Evolutionary conservation across 1,140 invertebrate genomes (phyloP), one percentile per base, ranked within the genome.

Genomic region (Penaeus japonicus): DNA sequence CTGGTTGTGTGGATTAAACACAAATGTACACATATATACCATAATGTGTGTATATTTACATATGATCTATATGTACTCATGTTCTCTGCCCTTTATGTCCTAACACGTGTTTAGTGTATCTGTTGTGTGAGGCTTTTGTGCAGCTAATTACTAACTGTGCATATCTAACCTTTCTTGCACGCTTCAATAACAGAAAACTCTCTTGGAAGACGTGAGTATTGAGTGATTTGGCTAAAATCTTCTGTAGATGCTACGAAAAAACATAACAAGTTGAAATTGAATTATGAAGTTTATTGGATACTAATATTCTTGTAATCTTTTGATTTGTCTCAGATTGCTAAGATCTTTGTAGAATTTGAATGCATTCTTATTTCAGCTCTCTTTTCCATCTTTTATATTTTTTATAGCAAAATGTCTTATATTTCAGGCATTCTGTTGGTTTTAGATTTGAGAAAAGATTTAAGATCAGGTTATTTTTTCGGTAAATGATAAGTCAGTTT

Each of bases 171-270:
- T 89, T 84, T 84, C 86, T 84, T 78, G 87, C 87, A 89, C 77
- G 87, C 87, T 79, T 84, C 87, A 39, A 39, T 88, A 89, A 89
- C 89, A 91, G 91, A 79, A 91, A 91, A 90, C 90, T 91, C 55
- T 89, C 89, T 30, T 91, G 91, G 91, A 90, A 77, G 77, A 90
- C 91, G 91, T 91, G 84, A 91, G 91, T 91, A 90, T 77, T 54
- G 30, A 75, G 62, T 55, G 20, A 53, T 73, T 32, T 75, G 65
- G 82, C 65, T 53, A 47, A 47, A 47, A 47, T 47, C 39, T 47
- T 47, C 39, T 47, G 39, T 47, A 47, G 39, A 47, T 47, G 39
- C 39, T 4, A 47, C 39, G 5, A 47, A 12, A 47, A n/a, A 47
- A 47, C 2, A 47, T 47, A 47, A 47, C 39, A 47, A 79, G 22